Conservation (phyloP, 2,113 vertebrate species). For the Antechinus stuartii region DNA sequence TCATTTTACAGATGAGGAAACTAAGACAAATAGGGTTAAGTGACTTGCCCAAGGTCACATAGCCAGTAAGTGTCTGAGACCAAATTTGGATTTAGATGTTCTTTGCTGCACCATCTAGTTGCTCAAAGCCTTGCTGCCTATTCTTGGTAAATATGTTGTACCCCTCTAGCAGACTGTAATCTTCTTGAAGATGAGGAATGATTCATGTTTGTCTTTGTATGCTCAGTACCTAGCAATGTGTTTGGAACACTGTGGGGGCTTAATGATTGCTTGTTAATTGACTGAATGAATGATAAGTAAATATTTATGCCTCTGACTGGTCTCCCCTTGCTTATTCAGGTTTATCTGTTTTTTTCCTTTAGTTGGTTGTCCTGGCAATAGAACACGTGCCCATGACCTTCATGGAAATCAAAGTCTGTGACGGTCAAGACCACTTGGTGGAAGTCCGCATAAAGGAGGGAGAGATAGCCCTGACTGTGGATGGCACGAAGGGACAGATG, state of each 20-base stretch:
- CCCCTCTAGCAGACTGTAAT: not conserved
- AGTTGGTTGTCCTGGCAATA: constrained; percentile 91
- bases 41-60: not conserved
- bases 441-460: constrained; percentile 85
- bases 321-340: not conserved
- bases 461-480: constrained; percentile 87
- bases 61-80: not conserved
- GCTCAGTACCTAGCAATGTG: not conserved
- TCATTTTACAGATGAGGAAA: not conserved
- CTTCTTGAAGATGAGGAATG: not conserved
- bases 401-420: constrained; percentile 88
- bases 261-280: not conserved
- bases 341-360: constrained; percentile 50
- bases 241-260: not conserved
- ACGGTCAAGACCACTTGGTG: constrained; percentile 89
- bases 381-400: constrained; percentile 87
- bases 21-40: not conserved
- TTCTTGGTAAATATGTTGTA: not conserved
- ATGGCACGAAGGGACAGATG: constrained; percentile 84
- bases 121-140: not conserved
- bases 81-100: not conserved
- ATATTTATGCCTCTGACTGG: not conserved
- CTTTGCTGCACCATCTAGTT: not conserved
- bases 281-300: not conserved
- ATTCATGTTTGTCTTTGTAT: not conserved